Conservation (phyloP, 2,797 vertebrate genomes). For the Ciconia nigra region DNA sequence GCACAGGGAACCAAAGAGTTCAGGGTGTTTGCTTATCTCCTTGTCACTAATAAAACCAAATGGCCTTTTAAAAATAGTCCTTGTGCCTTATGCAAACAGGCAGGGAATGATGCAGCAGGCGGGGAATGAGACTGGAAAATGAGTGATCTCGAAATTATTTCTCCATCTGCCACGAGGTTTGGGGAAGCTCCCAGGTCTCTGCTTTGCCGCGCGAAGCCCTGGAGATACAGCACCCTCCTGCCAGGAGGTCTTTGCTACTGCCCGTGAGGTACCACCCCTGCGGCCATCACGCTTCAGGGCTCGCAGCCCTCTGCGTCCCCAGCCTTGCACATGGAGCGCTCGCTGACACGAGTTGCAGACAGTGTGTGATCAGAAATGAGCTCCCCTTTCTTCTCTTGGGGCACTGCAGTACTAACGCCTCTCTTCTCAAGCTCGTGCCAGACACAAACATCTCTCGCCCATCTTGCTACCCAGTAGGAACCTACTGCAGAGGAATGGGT, state of each 20-base stretch:
- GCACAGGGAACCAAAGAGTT: not conserved
- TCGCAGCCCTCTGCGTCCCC: not conserved
- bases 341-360: fast-evolving
- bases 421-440: not conserved
- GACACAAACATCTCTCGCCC: not conserved
- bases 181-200: not conserved
- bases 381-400: not conserved
- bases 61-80: constrained; percentile 1
- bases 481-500: not conserved
- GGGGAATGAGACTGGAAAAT: not conserved
- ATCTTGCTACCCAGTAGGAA: not conserved
- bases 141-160: not conserved
- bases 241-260: not conserved
- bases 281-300: fast-evolving
- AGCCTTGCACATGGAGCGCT: fast-evolving
- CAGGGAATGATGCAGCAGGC: not conserved
- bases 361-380: not conserved
- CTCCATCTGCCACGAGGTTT: not conserved
- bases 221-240: not conserved
- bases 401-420: not conserved
- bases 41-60: constrained; percentile 28
- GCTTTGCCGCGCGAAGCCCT: not conserved
- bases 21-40: not conserved
- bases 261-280: not conserved
- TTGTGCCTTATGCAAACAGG: not conserved